These are phyloP conservation scores for Sminthurides aquaticus DNA, from an alignment of 2,888 invertebrate species.

Conservation along the genomic window DNA sequence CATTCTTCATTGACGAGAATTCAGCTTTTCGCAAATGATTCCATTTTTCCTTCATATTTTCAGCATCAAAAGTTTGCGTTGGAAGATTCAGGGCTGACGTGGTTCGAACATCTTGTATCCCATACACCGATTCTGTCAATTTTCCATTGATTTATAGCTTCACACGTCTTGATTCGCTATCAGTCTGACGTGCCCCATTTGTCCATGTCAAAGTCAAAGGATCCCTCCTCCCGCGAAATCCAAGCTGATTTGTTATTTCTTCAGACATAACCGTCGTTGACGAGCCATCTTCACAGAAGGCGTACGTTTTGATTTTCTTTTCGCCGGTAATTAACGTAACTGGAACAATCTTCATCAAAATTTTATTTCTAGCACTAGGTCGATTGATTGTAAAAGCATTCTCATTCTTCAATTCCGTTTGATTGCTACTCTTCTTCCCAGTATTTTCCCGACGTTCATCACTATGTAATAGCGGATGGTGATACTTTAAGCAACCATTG, in stretches of 20 bases:
- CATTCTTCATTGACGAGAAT: neutral
- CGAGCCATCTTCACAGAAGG: constrained; percentile 7
- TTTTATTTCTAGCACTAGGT: neutral
- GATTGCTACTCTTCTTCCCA: no score
- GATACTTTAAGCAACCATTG: constrained; percentile 9
- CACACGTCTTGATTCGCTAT: neutral
- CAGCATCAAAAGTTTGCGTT: constrained; percentile 3
- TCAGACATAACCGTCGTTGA: neutral
- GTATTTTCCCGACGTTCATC: no score
- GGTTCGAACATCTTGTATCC: constrained; percentile 7
- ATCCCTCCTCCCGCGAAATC: neutral
- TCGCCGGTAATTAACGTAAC: neutral
- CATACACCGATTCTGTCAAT: neutral
- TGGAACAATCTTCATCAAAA: neutral
- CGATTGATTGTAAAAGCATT: neutral
- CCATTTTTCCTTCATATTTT: neutral
- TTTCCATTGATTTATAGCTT: neutral
- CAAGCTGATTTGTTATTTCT: constrained; percentile 5
- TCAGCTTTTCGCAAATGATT: neutral
- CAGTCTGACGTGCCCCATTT: neutral
- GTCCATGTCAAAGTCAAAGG: neutral
- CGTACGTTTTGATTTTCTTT: constrained; percentile 1
- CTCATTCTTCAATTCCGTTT: no score
- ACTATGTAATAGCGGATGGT: constrained; percentile 23
- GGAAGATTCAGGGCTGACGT: constrained; percentile 11